These are phyloP conservation scores for Chouioia cunea DNA, from an alignment of 2,888 invertebrate genomes.

Conservation along the genomic window DNA sequence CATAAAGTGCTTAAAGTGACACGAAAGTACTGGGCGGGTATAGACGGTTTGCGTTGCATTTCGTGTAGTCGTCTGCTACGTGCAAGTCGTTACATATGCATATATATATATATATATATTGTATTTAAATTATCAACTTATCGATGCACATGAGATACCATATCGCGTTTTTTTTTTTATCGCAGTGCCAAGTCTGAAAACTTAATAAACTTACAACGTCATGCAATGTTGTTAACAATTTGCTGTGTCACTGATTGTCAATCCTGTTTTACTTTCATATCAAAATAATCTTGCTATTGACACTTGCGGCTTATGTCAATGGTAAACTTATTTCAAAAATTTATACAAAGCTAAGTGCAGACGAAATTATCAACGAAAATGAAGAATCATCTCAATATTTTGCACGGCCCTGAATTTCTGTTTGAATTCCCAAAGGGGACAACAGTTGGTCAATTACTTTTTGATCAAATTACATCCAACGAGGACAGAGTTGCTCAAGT, in stretches of 20 bases:
- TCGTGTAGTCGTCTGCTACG: constrained; percentile 14
- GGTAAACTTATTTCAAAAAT: not conserved
- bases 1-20: no score
- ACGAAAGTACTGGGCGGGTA: no score
- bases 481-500: constrained; percentile 54
- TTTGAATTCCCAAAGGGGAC: constrained; percentile 46
- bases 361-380: no score
- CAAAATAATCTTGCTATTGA: no score
- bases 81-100: no score
- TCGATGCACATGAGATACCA: no score
- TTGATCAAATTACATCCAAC: constrained; percentile 51
- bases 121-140: not conserved
- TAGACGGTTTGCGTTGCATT: no score
- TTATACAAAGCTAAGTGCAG: no score
- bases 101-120: constrained; percentile 6
- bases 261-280: not conserved
- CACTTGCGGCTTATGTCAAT: not conserved
- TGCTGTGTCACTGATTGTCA: not conserved
- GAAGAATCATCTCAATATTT: constrained; percentile 52
- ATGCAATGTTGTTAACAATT: constrained; percentile 8
- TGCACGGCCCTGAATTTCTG: constrained; percentile 51
- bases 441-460: constrained; percentile 53
- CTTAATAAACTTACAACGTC: not conserved
- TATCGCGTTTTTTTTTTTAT: not conserved
- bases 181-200: not conserved